Percentiles rank a stretch among this genome's conserved stretches.
Conservation (phyloP, 2,797 vertebrate genomes). For the Buceros bicornis region DNA sequence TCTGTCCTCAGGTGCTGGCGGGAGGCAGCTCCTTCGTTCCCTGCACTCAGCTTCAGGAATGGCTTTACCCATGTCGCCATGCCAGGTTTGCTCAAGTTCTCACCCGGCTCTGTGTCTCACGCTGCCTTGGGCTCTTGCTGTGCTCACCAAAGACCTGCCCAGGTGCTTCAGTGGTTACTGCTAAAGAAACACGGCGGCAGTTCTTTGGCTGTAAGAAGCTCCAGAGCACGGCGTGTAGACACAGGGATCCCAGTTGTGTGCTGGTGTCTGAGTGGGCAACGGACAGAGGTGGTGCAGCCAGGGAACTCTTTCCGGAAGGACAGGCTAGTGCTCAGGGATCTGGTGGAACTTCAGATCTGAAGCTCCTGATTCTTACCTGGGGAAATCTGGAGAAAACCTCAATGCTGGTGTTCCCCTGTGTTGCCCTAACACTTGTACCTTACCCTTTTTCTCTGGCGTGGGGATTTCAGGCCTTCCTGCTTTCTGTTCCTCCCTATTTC, state of each 20-base stretch:
- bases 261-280: neutral
- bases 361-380: neutral
- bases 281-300: neutral
- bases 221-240: neutral
- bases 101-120: fast-evolving
- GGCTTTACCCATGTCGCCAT: neutral
- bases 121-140: neutral
- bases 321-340: fast-evolving
- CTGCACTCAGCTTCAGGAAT: neutral
- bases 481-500: neutral
- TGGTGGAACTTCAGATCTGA: too few species aligned
- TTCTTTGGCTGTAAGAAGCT: neutral
- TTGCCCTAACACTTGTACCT: neutral
- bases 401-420: neutral
- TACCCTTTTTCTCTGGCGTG: neutral
- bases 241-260: neutral
- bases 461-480: neutral
- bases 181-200: fast-evolving
- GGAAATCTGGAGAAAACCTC: neutral
- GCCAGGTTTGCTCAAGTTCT: neutral
- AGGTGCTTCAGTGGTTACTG: neutral
- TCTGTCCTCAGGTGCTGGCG: neutral
- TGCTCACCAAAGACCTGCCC: neutral
- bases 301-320: neutral
- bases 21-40: neutral